These are phyloP conservation scores for Cochlearius cochlearius DNA, from an alignment of 2,113 vertebrate species.

Conservation along the genomic window DNA sequence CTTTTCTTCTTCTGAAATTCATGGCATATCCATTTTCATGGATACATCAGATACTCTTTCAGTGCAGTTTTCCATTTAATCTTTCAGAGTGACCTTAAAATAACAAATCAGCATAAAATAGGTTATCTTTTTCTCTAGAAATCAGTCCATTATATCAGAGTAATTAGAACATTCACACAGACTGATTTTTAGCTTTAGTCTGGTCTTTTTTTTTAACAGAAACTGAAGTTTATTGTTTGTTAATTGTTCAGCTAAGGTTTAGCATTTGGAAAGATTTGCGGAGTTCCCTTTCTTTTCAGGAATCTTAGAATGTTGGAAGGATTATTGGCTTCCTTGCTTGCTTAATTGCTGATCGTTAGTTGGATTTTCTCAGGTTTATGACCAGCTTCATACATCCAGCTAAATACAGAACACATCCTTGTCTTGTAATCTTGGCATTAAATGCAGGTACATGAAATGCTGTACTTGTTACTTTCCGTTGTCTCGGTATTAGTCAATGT, in stretches of 20 bases:
- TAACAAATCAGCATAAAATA: background rate
- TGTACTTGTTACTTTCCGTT: background rate
- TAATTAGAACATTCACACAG: background rate
- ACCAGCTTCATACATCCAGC: background rate
- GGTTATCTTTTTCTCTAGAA: background rate
- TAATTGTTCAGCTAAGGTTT: background rate
- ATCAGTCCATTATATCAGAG: background rate
- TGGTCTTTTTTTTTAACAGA: background rate
- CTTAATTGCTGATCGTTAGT: background rate
- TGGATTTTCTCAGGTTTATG: background rate
- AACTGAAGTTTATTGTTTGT: background rate
- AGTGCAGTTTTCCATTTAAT: background rate
- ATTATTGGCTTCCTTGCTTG: background rate
- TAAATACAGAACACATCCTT: background rate
- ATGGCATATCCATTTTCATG: background rate
- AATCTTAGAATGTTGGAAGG: background rate
- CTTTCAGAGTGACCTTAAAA: background rate
- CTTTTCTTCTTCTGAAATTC: conserved; percentile 1
- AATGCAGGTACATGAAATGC: background rate
- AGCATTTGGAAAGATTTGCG: background rate
- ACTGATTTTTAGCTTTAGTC: background rate
- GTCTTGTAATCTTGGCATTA: background rate
- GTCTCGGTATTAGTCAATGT: background rate
- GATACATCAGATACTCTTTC: background rate
- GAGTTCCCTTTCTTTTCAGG: background rate